Evolutionary conservation across 2,797 vertebrate genomes (phyloP).

Genomic region (Enteromius trimaculatus): DNA sequence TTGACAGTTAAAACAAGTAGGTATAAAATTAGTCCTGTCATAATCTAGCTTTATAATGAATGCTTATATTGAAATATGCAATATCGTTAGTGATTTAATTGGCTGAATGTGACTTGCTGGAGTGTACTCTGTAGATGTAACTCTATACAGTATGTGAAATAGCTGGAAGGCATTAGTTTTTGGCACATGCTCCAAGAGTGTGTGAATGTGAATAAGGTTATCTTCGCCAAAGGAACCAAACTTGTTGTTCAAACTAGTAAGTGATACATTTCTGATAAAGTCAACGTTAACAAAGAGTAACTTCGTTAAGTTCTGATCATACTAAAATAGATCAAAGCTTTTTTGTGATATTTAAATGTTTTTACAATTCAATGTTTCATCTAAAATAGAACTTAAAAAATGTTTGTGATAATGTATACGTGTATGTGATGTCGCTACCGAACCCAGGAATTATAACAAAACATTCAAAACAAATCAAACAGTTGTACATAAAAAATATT

Average conservation of each 20-base stretch:
- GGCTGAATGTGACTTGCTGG: not conserved
- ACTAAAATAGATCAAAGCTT: not conserved
- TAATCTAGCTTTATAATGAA: not conserved
- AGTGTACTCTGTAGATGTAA: not conserved
- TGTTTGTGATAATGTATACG: not conserved
- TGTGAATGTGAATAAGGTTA: conserved; percentile 30
- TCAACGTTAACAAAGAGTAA: not conserved
- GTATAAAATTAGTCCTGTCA: conserved; percentile 35
- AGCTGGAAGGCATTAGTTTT: not conserved
- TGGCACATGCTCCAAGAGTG: not conserved
- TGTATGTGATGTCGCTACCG: not conserved
- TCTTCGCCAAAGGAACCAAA: conserved; percentile 24
- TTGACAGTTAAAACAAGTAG: conserved; percentile 63
- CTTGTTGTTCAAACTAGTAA: conserved; percentile 19
- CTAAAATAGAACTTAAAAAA: no score
- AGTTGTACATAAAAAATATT: not conserved
- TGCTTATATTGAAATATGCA: not conserved
- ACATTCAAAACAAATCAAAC: not conserved
- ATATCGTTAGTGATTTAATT: not conserved
- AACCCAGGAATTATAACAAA: not conserved
- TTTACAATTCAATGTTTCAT: no score
- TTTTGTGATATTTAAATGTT: not conserved
- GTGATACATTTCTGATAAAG: not conserved
- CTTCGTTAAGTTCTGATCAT: not conserved
- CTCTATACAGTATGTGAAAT: not conserved